A percentile compares a stretch with the other conserved stretches of the same genome.
Evolutionary conservation across 2,797 vertebrate species (phyloP).

Genomic region (Chloroceryle amazona): DNA sequence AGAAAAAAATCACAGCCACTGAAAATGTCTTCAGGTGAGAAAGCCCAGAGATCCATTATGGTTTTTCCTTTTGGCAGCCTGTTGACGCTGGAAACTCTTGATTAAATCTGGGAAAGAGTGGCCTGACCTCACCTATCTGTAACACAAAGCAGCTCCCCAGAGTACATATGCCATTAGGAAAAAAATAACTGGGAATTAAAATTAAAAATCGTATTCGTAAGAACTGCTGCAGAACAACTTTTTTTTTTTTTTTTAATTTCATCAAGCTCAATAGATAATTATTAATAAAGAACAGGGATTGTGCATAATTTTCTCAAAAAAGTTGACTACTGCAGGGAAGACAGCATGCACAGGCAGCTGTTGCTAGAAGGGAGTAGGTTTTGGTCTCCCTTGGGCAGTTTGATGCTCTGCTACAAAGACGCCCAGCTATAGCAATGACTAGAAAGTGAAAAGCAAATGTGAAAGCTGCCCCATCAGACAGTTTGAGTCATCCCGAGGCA

Average conservation of each 20-base stretch:
- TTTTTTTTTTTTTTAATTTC: neutral
- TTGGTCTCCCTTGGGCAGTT: neutral
- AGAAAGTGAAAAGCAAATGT: neutral
- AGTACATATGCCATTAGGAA: fast-evolving
- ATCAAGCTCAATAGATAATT: neutral
- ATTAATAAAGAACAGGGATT: neutral
- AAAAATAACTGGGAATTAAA: neutral
- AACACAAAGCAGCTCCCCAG: neutral
- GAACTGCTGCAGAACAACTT: neutral
- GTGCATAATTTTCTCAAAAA: neutral
- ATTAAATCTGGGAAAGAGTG: neutral
- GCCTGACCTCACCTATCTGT: neutral
- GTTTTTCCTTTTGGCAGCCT: neutral
- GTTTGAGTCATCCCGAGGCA: neutral
- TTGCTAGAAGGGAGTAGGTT: neutral
- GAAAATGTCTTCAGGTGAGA: neutral
- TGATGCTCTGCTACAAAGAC: neutral
- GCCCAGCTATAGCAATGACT: neutral
- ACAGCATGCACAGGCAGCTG: neutral
- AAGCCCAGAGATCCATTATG: neutral
- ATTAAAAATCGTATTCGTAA: neutral
- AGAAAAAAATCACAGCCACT: neutral
- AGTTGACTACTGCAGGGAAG: neutral
- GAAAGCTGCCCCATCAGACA: neutral
- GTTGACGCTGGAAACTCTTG: neutral